These are phyloP conservation scores for Pseudomyrmex cubaensis DNA, from an alignment of 1,140 invertebrate species.

Conservation along the genomic window DNA sequence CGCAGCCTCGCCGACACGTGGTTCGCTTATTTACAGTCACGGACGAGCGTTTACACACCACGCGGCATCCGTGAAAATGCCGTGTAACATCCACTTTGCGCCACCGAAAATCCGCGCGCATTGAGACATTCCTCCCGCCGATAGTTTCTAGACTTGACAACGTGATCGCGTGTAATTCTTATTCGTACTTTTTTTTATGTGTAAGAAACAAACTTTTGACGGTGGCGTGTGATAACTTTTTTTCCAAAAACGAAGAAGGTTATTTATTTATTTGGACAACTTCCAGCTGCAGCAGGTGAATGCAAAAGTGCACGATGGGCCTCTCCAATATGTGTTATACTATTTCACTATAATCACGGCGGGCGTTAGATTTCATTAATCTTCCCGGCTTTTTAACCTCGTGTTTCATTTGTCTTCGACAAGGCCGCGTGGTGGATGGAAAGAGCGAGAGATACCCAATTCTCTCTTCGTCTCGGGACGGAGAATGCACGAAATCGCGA, in stretches of 20 bases:
- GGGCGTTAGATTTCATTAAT: slow-evolving; percentile 65
- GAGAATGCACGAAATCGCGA: slow-evolving; percentile 61
- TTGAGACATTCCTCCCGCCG: slow-evolving; percentile 21
- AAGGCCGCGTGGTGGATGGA: slow-evolving; percentile 22
- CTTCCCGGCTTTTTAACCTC: slow-evolving; percentile 67
- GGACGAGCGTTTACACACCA: slow-evolving; percentile 66
- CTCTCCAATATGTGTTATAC: background rate
- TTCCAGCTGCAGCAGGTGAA: background rate
- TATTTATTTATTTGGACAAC: slow-evolving; percentile 20
- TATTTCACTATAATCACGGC: slow-evolving; percentile 34
- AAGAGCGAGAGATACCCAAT: slow-evolving; percentile 59
- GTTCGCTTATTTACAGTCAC: slow-evolving; percentile 65
- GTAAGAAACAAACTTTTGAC: background rate
- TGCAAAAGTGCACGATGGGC: background rate
- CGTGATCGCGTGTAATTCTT: background rate
- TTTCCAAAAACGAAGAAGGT: background rate
- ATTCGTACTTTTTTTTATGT: slow-evolving; percentile 2
- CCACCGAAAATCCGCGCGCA: slow-evolving; percentile 54
- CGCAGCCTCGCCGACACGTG: slow-evolving; percentile 51
- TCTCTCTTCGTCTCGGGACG: slow-evolving; percentile 61
- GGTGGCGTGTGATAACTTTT: too few species aligned
- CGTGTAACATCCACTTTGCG: slow-evolving; percentile 51
- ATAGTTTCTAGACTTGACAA: slow-evolving; percentile 16
- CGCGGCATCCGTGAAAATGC: slow-evolving; percentile 71
- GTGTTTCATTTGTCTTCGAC: slow-evolving; percentile 54